Evolutionary conservation across 2,113 vertebrate genomes (phyloP), one percentile per base, ranked within the genome.

Genomic region (Periophthalmodon schlosseri): DNA sequence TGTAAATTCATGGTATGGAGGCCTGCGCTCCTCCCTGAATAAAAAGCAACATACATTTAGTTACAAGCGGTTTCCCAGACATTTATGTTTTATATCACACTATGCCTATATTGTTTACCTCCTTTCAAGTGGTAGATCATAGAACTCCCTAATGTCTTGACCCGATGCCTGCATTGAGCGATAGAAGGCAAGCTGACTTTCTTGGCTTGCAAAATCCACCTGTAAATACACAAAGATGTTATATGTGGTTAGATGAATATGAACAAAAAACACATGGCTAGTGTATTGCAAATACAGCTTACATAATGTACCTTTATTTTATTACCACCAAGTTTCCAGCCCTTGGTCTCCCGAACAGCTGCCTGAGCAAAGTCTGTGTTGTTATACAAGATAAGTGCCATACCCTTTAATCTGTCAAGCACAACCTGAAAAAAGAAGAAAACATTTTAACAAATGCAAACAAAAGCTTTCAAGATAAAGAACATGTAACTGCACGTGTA

Each of bases 191-290:
- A 97, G 81, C 82, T 99, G 98, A 92, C 97, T 98, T 91, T 99
- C 98, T 49, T 97, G 96, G 90, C 98, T 99, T 69, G 97, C 98
- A 93, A 99, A 99, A 90, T 99, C 98, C 91, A 99, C 98, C 98
- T 95, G 77, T 15, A 73, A 1, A 80, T 4, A 74, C 73, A 39
- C 14, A 66, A 36, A 76, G 71, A 39, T 7, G 52, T 47, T 69
- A 70, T 46, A 36, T 69, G 36, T 71, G 10, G 13, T 58, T 23
- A 21, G 20, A 23, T 72, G 33, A 16, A 49, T 4, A 70, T 5
- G 56, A 3, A 65, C 6, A 50, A 28, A 11, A 13, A 24, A 71
- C 6, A 23, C 14, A 24, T 15, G 2, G 12, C 5, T 28, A 28
- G 14, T 28, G n/a, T 9, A 8, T 1, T 39, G 13, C 5, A 10